Evolutionary conservation across 2,888 invertebrate species (phyloP).

Genomic region (Pandemis corylana): DNA sequence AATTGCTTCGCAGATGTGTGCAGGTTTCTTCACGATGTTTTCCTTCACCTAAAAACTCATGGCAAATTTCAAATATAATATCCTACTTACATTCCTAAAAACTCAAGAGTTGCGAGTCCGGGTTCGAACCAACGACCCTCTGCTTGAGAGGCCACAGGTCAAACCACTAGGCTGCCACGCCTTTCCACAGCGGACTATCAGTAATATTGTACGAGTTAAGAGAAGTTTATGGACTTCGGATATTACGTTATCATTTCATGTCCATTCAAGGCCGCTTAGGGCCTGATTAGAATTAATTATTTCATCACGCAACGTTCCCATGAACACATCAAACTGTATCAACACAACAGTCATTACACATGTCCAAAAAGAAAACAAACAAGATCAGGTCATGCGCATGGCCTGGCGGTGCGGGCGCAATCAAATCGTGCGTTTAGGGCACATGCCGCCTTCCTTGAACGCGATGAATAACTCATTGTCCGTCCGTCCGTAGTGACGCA

Average conservation of each 20-base stretch:
- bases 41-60: too few relatives aligned
- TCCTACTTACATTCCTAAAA: too few relatives aligned
- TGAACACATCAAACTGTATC: constrained; percentile 39
- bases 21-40: too few relatives aligned
- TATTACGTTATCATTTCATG: not conserved
- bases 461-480: constrained; percentile 85
- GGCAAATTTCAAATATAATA: too few relatives aligned
- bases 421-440: constrained; percentile 81
- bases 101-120: too few relatives aligned
- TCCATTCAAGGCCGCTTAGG: constrained; percentile 20
- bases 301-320: constrained; percentile 37
- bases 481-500: constrained; percentile 82
- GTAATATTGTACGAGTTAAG: not conserved
- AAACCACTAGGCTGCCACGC: too few relatives aligned
- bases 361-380: constrained; percentile 64
- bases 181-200: not conserved
- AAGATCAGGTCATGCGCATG: constrained; percentile 72
- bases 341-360: constrained; percentile 43
- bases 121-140: too few relatives aligned
- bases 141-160: too few relatives aligned
- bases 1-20: too few relatives aligned
- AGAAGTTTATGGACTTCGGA: not conserved
- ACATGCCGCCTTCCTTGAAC: constrained; percentile 81
- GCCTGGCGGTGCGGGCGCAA: constrained; percentile 58
- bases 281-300: constrained; percentile 40